Evolutionary conservation across 2,113 vertebrate species (phyloP).

Genomic region (Scytalopus superciliaris): DNA sequence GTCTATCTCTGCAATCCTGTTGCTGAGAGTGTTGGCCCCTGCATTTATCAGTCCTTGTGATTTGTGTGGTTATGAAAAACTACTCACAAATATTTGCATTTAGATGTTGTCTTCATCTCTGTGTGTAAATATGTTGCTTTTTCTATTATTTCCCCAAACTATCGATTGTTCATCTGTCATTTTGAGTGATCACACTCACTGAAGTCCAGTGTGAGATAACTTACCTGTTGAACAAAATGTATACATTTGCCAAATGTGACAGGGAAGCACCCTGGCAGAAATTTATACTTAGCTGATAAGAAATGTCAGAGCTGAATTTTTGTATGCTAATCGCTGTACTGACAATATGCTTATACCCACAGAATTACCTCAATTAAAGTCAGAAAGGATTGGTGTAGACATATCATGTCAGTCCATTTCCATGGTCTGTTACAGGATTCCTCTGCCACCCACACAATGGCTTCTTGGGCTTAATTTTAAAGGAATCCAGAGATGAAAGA

Average conservation of each 20-base stretch:
- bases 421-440: background rate
- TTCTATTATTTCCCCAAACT: background rate
- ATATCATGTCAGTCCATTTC: background rate
- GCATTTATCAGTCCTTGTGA: background rate
- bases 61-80: background rate
- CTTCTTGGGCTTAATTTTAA: background rate
- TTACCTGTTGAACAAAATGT: constrained; percentile 27
- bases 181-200: constrained; percentile 5
- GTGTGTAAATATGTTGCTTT: background rate
- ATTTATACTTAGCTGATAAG: background rate
- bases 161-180: background rate
- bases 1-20: background rate
- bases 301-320: background rate
- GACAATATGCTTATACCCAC: background rate
- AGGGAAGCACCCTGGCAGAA: background rate
- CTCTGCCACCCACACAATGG: background rate
- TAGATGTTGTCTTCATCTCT: background rate
- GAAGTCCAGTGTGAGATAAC: background rate
- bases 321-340: background rate
- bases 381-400: background rate
- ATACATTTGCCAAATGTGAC: background rate
- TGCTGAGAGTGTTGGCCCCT: background rate
- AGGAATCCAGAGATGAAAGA: background rate
- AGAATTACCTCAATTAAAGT: background rate
- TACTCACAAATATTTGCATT: background rate